Evolutionary conservation across 2,888 invertebrate genomes (phyloP), one percentile per base, ranked within the genome.

Genomic region (Rhagophthalmus giganteus): DNA sequence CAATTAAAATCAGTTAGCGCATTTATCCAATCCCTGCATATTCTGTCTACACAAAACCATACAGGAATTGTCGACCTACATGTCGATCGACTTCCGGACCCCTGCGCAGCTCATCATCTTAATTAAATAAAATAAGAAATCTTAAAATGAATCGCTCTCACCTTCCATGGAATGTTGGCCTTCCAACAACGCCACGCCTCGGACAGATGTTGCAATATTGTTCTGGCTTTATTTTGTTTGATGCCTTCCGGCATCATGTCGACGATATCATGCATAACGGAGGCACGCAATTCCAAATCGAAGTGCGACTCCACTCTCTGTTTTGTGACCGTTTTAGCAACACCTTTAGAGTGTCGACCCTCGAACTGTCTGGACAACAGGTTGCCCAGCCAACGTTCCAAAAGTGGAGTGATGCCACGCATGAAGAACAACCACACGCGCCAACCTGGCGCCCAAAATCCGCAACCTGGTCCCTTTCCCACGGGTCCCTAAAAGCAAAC

Each of bases 191-290:
- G 78, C 99, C 99, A 99, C 0, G 99, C 99, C 76, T 99, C 99
- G 16, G 95, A 96, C 54, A 99, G 79, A 81, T 99, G 99, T 72
- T 99, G 99, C 63, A 99, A 80, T 64, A 99, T 99, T 2, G 98
- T 98, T 61, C 98, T 83, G 0, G 99, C 99, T 75, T 99, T 99
- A 77, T 99, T 99, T 76, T 99, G 99, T 71, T 99, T 99, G 72
- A 99, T 99, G 58, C 99, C 99, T 76, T 99, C 99, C 0, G 99
- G 99, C 99, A 99, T 99, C 99, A 99, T 99, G 70, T 99, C 99
- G n/a, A 99, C 89, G 60, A 99, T 99, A 71, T 99, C 99, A 78
- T 89, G 88, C 90, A 90, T 90, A 1, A 91, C 98, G 0, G 97
- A 97, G 9, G 97, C 97, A 61, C 99, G 85, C 69, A 99, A 78